These are phyloP conservation scores for Aspidiotus destructor DNA, from an alignment of 2,888 invertebrate species.

Conservation along the genomic window DNA sequence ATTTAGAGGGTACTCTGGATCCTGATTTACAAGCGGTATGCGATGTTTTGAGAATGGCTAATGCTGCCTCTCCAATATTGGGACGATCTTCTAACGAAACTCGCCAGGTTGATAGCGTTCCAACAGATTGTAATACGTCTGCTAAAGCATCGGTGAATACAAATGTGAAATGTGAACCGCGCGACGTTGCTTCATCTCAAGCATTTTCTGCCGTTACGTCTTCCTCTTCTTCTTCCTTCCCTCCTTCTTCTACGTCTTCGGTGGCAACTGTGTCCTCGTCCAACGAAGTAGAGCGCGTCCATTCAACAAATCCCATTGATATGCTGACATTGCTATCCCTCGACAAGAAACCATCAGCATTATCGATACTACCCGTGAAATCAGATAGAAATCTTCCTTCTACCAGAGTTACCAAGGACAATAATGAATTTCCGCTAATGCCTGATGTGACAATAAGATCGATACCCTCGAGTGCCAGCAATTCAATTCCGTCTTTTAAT, in stretches of 20 bases:
- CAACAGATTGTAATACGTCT: too few species aligned
- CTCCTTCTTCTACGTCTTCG: background rate
- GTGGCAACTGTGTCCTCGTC: background rate
- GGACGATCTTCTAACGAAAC: background rate
- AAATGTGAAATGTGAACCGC: constrained; percentile 16
- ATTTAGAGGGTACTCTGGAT: background rate
- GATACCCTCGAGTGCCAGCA: background rate
- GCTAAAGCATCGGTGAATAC: background rate
- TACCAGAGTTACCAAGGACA: background rate
- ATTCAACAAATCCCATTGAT: background rate
- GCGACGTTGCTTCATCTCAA: background rate
- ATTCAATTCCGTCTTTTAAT: too few species aligned
- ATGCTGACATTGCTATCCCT: background rate
- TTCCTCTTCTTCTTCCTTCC: constrained; percentile 3
- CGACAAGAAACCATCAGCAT: constrained; percentile 3
- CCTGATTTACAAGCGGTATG: background rate
- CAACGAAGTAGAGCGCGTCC: background rate
- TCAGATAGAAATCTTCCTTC: background rate
- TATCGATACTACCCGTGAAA: constrained; percentile 9
- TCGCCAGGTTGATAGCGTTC: background rate
- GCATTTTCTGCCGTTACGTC: background rate
- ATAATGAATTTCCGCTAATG: constrained; percentile 8
- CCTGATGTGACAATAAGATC: constrained; percentile 14
- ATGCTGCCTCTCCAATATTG: background rate
- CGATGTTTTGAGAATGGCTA: background rate